Evolutionary conservation across 2,888 invertebrate genomes (phyloP).

Genomic region (Trachelus stipa): DNA sequence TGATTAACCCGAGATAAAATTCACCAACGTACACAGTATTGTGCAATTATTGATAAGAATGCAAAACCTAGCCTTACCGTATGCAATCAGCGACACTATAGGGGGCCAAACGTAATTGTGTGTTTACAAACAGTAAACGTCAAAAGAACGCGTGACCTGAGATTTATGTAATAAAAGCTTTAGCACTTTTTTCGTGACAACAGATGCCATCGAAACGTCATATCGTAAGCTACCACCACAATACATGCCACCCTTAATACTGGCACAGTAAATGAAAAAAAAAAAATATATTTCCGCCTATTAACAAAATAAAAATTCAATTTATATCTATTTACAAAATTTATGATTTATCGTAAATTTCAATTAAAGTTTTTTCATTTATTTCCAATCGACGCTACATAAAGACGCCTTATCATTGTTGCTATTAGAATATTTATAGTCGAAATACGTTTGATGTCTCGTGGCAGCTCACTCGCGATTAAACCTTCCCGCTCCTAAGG

Average conservation of each 20-base stretch:
- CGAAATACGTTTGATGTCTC: neutral
- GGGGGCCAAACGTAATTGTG: constrained; percentile 1
- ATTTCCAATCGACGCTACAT: no score
- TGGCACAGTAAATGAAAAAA: neutral
- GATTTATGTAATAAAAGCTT: constrained; percentile 10
- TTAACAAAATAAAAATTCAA: neutral
- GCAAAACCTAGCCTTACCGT: neutral
- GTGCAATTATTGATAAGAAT: neutral
- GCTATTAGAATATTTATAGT: neutral
- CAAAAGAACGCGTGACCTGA: constrained; percentile 17
- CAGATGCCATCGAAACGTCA: neutral
- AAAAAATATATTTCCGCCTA: neutral
- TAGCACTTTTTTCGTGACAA: constrained; percentile 9
- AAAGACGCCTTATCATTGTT: no score
- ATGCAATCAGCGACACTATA: neutral
- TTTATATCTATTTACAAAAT: neutral
- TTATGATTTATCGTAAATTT: neutral
- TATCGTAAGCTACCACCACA: neutral
- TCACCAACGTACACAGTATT: neutral
- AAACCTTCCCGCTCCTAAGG: neutral
- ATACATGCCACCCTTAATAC: neutral
- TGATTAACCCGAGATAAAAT: neutral
- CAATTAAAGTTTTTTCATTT: no score
- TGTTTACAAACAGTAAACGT: constrained; percentile 21
- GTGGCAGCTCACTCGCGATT: neutral